Evolutionary conservation across 2,888 invertebrate species (phyloP).

Genomic region (Microdon myrmicae): DNA sequence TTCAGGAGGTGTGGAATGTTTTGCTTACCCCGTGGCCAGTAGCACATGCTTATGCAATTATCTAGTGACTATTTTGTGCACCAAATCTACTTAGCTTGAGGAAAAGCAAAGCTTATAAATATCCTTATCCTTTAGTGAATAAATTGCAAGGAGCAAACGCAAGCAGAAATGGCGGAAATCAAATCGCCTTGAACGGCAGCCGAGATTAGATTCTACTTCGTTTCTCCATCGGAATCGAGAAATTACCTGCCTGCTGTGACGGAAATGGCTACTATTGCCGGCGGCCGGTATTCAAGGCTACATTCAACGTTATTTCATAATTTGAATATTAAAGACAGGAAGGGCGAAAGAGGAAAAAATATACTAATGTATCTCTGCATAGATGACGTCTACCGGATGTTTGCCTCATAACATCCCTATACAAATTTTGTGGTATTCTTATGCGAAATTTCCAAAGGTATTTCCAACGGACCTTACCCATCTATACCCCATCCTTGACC

Average conservation of each 20-base stretch:
- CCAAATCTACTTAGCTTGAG: too few relatives aligned
- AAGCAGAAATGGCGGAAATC: constrained; percentile 40
- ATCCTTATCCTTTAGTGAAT: too few relatives aligned
- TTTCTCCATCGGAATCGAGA: constrained; percentile 39
- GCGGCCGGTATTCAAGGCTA: too few relatives aligned
- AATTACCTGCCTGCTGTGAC: constrained; percentile 42
- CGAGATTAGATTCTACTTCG: constrained; percentile 44
- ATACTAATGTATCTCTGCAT: constrained; percentile 29
- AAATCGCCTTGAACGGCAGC: constrained; percentile 35
- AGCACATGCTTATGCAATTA: too few relatives aligned
- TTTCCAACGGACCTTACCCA: too few relatives aligned
- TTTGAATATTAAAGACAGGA: constrained; percentile 49
- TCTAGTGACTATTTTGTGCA: too few relatives aligned
- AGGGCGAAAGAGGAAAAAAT: too few relatives aligned
- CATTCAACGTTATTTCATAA: constrained; percentile 42
- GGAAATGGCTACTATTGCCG: constrained; percentile 40
- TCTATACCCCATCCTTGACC: constrained; percentile 16
- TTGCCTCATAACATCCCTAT: constrained; percentile 2
- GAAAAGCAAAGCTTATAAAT: too few relatives aligned
- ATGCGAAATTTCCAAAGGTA: constrained; percentile 27
- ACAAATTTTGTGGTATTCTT: constrained; percentile 14
- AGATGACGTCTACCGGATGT: constrained; percentile 20
- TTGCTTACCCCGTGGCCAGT: too few relatives aligned
- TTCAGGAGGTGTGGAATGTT: too few relatives aligned
- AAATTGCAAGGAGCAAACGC: not conserved